Conservation (phyloP, 2,888 invertebrate species). For the Malthinus flaveolus region DNA sequence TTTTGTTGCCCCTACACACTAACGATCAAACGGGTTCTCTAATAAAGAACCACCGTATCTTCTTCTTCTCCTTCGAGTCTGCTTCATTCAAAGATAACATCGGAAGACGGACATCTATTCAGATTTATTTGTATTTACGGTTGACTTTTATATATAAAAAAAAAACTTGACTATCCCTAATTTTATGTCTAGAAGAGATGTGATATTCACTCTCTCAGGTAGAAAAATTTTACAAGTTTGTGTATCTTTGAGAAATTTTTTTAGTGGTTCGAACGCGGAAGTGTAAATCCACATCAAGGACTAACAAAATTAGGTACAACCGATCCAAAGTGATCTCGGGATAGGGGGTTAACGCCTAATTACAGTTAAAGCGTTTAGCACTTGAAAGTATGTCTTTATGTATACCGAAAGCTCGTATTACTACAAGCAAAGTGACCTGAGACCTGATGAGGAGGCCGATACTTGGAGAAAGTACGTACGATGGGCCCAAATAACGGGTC, state of each 20-base stretch:
- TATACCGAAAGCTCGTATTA: too few species aligned
- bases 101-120: conserved; percentile 7
- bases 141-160: conserved; percentile 7
- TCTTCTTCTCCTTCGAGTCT: conserved; percentile 7
- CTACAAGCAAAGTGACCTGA: too few species aligned
- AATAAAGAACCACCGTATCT: conserved; percentile 16
- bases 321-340: too few species aligned
- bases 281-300: too few species aligned
- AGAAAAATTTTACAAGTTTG: background rate
- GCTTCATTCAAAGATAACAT: conserved; percentile 14
- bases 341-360: too few species aligned
- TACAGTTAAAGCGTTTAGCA: too few species aligned
- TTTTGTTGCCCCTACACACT: conserved; percentile 20
- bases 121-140: conserved; percentile 14
- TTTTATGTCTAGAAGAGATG: background rate
- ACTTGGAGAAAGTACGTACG: too few species aligned
- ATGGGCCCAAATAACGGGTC: too few species aligned
- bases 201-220: background rate
- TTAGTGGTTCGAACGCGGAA: background rate
- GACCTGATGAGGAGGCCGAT: too few species aligned
- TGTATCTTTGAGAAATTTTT: background rate
- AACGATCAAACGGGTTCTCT: conserved; percentile 23
- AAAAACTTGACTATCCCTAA: conserved; percentile 10
- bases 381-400: too few species aligned
- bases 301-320: too few species aligned